Conservation (phyloP, 2,888 invertebrate species). For the Macaria liturata region DNA sequence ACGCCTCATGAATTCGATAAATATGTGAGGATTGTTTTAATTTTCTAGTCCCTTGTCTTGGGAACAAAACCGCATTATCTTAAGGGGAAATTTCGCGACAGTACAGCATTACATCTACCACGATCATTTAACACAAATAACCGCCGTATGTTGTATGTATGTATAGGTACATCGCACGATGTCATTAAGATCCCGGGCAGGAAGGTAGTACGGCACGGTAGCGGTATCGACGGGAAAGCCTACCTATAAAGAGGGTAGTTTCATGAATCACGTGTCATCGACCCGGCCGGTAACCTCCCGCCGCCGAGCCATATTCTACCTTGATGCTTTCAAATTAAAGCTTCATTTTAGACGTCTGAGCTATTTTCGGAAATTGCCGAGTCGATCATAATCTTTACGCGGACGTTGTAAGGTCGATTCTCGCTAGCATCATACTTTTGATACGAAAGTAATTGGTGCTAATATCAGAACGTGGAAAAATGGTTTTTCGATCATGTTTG, state of each 20-base stretch:
- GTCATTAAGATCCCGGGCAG: no score
- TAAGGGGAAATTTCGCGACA: no score
- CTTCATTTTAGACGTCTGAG: background rate
- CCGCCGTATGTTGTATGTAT: no score
- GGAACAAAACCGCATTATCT: no score
- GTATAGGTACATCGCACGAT: no score
- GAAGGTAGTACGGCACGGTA: no score
- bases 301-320: constrained; percentile 31
- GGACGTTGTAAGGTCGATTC: constrained; percentile 10
- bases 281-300: constrained; percentile 56
- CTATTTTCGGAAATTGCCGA: constrained; percentile 2
- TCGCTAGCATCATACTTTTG: constrained; percentile 2
- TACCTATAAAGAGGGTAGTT: constrained; percentile 58
- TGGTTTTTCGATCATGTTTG: constrained; percentile 26
- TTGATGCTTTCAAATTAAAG: constrained; percentile 29
- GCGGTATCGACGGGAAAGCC: constrained; percentile 53
- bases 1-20: constrained; percentile 37
- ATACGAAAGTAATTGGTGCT: constrained; percentile 31
- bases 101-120: no score
- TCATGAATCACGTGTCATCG: constrained; percentile 63
- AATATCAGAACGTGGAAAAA: constrained; percentile 28
- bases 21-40: constrained; percentile 27
- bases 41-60: background rate
- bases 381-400: constrained; percentile 22
- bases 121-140: no score